Conservation (phyloP, 2,113 vertebrate genomes). For the Marmota flaviventris region DNA sequence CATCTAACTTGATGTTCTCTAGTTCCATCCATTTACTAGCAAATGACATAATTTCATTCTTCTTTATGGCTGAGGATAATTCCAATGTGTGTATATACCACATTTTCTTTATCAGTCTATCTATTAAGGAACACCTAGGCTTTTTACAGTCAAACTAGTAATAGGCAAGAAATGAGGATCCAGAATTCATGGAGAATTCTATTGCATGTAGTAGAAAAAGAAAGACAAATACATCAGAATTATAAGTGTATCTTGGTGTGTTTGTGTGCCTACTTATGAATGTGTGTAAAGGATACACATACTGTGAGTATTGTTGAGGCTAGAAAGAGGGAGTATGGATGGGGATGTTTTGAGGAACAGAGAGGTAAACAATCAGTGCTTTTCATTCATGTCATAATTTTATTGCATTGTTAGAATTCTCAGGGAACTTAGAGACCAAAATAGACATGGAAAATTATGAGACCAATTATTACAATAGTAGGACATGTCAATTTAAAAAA, state of each 20-base stretch:
- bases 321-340: neutral
- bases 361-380: neutral
- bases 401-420: neutral
- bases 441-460: neutral
- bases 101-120: no score
- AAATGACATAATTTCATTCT: no score
- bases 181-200: conserved; percentile 46
- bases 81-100: no score
- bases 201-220: conserved; percentile 21
- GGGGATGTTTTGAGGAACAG: neutral
- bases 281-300: neutral
- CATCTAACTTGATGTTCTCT: no score
- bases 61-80: no score
- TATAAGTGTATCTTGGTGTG: neutral
- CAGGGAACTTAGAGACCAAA: conserved; percentile 8
- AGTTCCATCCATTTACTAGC: no score
- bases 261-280: neutral
- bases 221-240: neutral
- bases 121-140: no score
- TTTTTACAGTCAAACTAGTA: neutral
- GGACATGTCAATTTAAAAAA: neutral
- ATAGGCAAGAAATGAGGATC: neutral
- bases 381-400: conserved; percentile 6
- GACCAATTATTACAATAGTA: neutral
- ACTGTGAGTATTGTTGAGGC: neutral